A percentile compares a stretch with the other conserved stretches of the same genome.
phyloP scores from a whole-genome alignment of 2,113 vertebrate species.

The Spilogale gracilis region DNA sequence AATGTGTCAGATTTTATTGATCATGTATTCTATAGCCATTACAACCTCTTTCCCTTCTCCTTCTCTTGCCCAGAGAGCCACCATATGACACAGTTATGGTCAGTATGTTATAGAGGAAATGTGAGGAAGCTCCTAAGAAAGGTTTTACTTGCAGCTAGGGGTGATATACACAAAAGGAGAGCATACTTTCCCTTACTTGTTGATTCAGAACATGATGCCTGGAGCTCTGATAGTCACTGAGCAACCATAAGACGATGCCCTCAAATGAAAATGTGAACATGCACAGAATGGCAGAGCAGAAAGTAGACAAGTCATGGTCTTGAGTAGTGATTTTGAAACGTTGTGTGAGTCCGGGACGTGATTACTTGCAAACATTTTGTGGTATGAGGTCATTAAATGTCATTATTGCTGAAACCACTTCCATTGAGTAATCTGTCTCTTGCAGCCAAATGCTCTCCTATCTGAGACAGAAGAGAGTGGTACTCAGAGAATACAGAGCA shows the following conservation, averaged over 20 bases:
- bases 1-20: background rate
- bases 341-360: background rate
- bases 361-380: background rate
- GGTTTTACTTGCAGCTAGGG: background rate
- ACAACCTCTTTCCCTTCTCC: background rate
- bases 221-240: background rate
- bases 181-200: background rate
- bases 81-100: background rate
- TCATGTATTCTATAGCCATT: background rate
- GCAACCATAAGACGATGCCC: background rate
- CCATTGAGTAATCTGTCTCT: background rate
- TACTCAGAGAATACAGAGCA: background rate
- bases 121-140: background rate
- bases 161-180: background rate
- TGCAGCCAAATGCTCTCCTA: background rate
- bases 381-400: background rate
- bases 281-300: background rate
- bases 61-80: background rate
- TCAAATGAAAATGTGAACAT: background rate
- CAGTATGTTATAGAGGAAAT: background rate
- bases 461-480: background rate
- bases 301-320: background rate
- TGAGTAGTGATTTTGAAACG: background rate
- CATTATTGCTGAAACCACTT: background rate
- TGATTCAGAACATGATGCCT: background rate